Evolutionary conservation across 2,888 invertebrate genomes (phyloP), one percentile per base, ranked within the genome.

Genomic region (Spisula subtruncata): DNA sequence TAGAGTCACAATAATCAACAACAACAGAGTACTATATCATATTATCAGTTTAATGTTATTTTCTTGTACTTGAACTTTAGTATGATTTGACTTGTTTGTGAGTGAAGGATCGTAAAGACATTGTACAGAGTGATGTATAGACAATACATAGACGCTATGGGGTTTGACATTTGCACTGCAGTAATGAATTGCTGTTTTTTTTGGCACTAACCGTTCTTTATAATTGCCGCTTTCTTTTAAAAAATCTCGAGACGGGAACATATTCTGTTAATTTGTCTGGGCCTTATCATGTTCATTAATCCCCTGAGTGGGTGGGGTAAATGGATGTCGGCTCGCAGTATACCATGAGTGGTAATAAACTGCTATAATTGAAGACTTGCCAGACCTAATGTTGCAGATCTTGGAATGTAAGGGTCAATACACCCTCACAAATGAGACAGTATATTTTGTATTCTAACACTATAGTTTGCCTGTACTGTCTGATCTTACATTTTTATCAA

Each of bases 181-280:
- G n/a, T 12, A 25, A 66, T 25, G n/a, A 66, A 66, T 66, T 66
- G 60, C 60, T 25, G 25, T 66, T 10, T 41, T 6, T 66, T 66
- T 66, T 66, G 60, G 60, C 60, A 25, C 60, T 20, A 66, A n/a
- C n/a, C 25, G 8, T 66, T 25, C 60, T 2, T 66, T 66, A 51
- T 51, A 66, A 66, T 66, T 66, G 60, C 8, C 25, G 25, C 60
- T 66, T 66, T 66, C 60, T 75, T 75, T 35, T 75, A 75, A 35
- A 41, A 75, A 75, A 75, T 35, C 35, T 35, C 75, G 32, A 75
- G 75, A 35, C 32, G 35, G 75, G 75, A 35, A 35, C n/a, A 18
- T 75, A 18, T 20, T 75, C 35, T 18, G 75, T 35, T 75, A 75
- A 75, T 75, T 75, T 35, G 75, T 75, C 75, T 75, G 75, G 75